Evolutionary conservation across 2,797 vertebrate genomes (phyloP), one percentile per base, ranked within the genome.

Genomic region (Poliocrania exsul): DNA sequence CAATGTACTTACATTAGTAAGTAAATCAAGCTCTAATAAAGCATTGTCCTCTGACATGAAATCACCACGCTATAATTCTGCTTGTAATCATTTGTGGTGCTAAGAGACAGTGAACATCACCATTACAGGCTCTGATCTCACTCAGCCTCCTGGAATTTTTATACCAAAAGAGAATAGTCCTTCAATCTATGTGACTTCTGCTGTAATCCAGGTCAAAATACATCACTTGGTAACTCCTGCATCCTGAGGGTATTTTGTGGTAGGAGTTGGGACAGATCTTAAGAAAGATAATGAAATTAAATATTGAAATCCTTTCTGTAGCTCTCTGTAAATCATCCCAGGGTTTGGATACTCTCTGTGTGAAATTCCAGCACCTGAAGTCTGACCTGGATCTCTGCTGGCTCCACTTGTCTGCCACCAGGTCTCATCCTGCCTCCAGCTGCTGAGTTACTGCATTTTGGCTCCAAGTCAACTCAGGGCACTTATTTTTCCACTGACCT

Each of bases 21-120:
- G 90, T 88, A 92, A 95, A 94, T 95, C 90, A 94, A 96, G 85
- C 35, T 58, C 65, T 57, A 90, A 90, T 86, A 96, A 95, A 84
- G 70, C 62, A 81, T 67, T 91, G 85, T 95, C 73, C 80, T 92
- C 90, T 93, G 82, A 74, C 87, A 88, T 81, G 90, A 96, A 96
- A 91, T 92, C 94, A 88, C 86, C 74, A 35, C 0, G 16, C 85
- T 75, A 6, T 94, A 95, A 89, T 88, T 96, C 85, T 95, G 82
- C 35, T 83, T 67, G 82, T 84, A 72, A 81, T 88, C 57, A 83
- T 46, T 50, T 56, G 69, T 65, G 84, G 91, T 75, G 90, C 93
- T 91, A 57, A 57, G 65, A 93, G 79, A 90, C 90, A 72, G 72
- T 2, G 65, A 88, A 24, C 5, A 1, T 20, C 66, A 37, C 33